Percentiles rank a stretch among this genome's conserved stretches.
These are phyloP conservation scores for Drosophila mulleri DNA, from an alignment of 2,888 invertebrate genomes.

Conservation along the genomic window DNA sequence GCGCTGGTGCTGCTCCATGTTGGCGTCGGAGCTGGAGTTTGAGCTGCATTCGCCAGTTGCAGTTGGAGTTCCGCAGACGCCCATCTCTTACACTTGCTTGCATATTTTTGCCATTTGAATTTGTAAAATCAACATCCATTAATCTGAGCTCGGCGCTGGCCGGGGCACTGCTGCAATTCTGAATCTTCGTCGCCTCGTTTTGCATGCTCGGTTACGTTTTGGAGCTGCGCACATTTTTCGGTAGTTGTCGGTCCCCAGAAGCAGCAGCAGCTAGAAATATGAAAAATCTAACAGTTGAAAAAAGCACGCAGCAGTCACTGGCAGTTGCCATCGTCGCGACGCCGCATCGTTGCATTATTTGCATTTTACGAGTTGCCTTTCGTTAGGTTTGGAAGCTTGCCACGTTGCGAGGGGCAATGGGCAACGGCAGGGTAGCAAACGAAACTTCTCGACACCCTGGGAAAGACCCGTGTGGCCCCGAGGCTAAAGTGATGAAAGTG, in stretches of 20 bases:
- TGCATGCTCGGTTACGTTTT: slow-evolving; percentile 80
- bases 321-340: slow-evolving; percentile 75
- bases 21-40: slow-evolving; percentile 16
- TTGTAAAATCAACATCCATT: slow-evolving; percentile 81
- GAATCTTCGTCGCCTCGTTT: slow-evolving; percentile 70
- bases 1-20: not conserved
- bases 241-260: slow-evolving; percentile 44
- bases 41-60: slow-evolving; percentile 35
- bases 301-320: slow-evolving; percentile 73
- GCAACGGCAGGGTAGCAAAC: slow-evolving; percentile 11
- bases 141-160: slow-evolving; percentile 67
- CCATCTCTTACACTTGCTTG: slow-evolving; percentile 80
- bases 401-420: slow-evolving; percentile 45
- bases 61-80: slow-evolving; percentile 24
- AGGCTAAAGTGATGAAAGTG: slow-evolving; percentile 63
- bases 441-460: slow-evolving; percentile 38
- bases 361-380: slow-evolving; percentile 78
- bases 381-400: slow-evolving; percentile 66
- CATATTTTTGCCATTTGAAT: slow-evolving; percentile 82
- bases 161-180: slow-evolving; percentile 31
- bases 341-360: slow-evolving; percentile 73
- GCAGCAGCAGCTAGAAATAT: slow-evolving; percentile 71
- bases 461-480: slow-evolving; percentile 50
- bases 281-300: slow-evolving; percentile 71
- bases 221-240: slow-evolving; percentile 67